These are phyloP conservation scores for Drosophila nikananu DNA, from an alignment of 1,140 invertebrate species.

Conservation along the genomic window DNA sequence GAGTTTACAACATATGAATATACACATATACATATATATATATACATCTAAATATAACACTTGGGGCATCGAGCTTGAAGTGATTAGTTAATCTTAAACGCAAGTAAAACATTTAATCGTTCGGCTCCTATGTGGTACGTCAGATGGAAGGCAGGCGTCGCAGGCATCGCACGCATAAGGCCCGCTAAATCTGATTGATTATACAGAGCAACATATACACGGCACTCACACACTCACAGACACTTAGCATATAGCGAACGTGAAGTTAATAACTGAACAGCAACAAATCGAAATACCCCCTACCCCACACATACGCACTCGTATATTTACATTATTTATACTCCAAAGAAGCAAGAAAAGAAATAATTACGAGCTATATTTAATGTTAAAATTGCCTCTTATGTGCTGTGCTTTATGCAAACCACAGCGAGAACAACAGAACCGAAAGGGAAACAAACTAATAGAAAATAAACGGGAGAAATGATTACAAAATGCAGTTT, in stretches of 20 bases:
- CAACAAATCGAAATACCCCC: slow-evolving; percentile 72
- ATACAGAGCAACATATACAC: slow-evolving; percentile 41
- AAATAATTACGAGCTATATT: slow-evolving; percentile 67
- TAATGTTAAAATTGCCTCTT: slow-evolving; percentile 73
- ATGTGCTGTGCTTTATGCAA: slow-evolving; percentile 68
- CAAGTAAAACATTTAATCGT: slow-evolving; percentile 60
- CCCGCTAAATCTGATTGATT: slow-evolving; percentile 48
- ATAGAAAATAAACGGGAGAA: slow-evolving; percentile 33
- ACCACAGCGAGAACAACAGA: slow-evolving; percentile 39
- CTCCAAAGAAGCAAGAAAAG: slow-evolving; percentile 80
- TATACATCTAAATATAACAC: slow-evolving; percentile 69
- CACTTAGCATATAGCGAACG: slow-evolving; percentile 58
- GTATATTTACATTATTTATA: slow-evolving; percentile 75
- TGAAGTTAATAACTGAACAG: slow-evolving; percentile 64
- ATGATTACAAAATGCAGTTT: slow-evolving; percentile 44
- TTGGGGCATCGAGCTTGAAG: slow-evolving; percentile 65
- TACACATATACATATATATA: slow-evolving; percentile 60
- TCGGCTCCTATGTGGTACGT: slow-evolving; percentile 13
- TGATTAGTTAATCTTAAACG: slow-evolving; percentile 79
- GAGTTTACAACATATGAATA: slow-evolving; percentile 75
- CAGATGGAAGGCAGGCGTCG: slow-evolving; percentile 8
- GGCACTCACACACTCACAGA: slow-evolving; percentile 43
- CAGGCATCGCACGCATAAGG: slow-evolving; percentile 11
- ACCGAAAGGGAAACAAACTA: slow-evolving; percentile 36
- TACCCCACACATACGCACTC: slow-evolving; percentile 28